These are phyloP conservation scores for Onychomys leucogaster DNA, from an alignment of 2,797 vertebrate species.

Conservation along the genomic window DNA sequence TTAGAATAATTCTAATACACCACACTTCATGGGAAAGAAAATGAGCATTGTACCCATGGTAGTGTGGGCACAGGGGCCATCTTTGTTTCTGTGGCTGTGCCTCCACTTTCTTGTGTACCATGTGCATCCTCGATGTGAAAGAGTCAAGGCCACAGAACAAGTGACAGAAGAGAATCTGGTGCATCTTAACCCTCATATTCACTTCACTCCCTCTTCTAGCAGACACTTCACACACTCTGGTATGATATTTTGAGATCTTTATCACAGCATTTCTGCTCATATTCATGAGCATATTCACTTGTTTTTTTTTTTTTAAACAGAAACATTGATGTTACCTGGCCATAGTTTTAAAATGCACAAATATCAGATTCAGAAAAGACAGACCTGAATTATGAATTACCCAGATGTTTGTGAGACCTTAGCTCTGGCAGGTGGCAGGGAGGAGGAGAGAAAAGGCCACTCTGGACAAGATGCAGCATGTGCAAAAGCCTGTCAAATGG, in stretches of 20 bases:
- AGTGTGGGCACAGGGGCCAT: not conserved
- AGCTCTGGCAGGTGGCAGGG: not conserved
- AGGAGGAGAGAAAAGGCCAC: not conserved
- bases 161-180: not conserved
- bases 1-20: not conserved
- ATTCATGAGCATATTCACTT: not conserved
- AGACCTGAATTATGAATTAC: not conserved
- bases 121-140: not conserved
- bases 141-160: not conserved
- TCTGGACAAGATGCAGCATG: not conserved
- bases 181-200: rapidly evolving
- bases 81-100: not conserved
- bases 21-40: not conserved
- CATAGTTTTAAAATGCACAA: not conserved
- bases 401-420: not conserved
- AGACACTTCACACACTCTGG: not conserved
- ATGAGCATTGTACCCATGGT: not conserved
- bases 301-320: not conserved
- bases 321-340: not conserved
- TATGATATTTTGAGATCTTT: not conserved
- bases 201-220: not conserved
- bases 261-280: not conserved
- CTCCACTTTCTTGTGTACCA: not conserved
- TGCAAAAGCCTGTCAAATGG: not conserved
- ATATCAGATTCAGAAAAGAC: not conserved